phyloP scores from a whole-genome alignment of 1,140 invertebrate genomes.

The Meloidogyne chitwoodi region DNA sequence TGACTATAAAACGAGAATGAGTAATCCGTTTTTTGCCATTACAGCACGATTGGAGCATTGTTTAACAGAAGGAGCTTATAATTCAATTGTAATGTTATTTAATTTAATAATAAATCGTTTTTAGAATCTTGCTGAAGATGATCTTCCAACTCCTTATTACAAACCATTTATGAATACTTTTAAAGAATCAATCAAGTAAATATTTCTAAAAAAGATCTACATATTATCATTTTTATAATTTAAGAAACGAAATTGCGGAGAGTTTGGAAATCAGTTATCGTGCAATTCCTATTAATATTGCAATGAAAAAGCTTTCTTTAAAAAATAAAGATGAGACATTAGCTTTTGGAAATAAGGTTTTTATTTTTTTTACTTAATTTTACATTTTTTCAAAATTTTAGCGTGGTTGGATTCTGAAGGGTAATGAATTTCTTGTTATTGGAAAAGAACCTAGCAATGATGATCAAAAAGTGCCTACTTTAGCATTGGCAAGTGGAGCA shows the following conservation, averaged over 20 bases:
- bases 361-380: no score
- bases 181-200: background rate
- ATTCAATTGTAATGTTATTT: background rate
- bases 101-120: background rate
- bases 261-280: background rate
- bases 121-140: background rate
- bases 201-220: background rate
- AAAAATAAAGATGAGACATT: background rate
- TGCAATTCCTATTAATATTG: background rate
- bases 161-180: background rate
- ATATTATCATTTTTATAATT: background rate
- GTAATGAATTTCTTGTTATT: background rate
- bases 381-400: background rate
- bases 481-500: background rate
- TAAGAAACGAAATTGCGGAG: background rate
- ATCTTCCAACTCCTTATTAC: background rate
- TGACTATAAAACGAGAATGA: background rate
- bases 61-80: background rate
- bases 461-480: background rate
- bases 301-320: background rate
- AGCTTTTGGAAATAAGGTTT: background rate
- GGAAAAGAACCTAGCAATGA: background rate
- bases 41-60: background rate
- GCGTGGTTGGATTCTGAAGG: background rate
- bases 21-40: background rate